A percentile compares a stretch with the other conserved stretches of the same genome.
Conservation (phyloP, 2,113 vertebrate species). For the Malurus melanocephalus region DNA sequence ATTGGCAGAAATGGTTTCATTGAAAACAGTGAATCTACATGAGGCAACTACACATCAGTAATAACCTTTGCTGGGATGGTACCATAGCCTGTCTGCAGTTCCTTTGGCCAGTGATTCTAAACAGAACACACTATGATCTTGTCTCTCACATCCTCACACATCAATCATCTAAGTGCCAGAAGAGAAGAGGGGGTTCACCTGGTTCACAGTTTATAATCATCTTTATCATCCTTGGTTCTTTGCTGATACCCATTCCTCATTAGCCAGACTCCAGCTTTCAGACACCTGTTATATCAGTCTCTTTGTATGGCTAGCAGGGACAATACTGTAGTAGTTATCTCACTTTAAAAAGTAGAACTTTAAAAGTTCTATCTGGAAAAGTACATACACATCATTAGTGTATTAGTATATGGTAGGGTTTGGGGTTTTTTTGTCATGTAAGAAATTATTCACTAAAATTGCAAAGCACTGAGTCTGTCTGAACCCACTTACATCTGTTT, state of each 20-base stretch:
- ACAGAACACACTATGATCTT: not conserved
- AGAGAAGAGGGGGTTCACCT: not conserved
- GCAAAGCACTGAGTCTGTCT: not conserved
- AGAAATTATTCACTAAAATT: not conserved
- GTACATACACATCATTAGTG: not conserved
- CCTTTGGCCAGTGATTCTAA: not conserved
- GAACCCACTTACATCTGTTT: slow-evolving; percentile 40
- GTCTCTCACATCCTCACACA: not conserved
- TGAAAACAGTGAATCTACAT: not conserved
- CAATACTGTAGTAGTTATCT: not conserved
- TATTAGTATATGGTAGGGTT: not conserved
- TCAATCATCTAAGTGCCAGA: not conserved
- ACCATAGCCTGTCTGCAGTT: not conserved
- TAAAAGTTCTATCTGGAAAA: not conserved
- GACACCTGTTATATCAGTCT: not conserved
- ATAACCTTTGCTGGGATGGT: not conserved
- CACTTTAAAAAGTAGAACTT: not conserved
- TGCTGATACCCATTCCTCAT: not conserved
- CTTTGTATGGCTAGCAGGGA: not conserved
- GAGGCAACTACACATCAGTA: not conserved
- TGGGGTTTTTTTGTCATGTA: not conserved
- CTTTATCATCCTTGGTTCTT: not conserved
- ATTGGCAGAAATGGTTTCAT: not conserved
- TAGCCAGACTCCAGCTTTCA: not conserved
- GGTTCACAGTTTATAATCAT: not conserved